phyloP scores from a whole-genome alignment of 2,797 vertebrate genomes.

The Rhadinocentrus ornatus region DNA sequence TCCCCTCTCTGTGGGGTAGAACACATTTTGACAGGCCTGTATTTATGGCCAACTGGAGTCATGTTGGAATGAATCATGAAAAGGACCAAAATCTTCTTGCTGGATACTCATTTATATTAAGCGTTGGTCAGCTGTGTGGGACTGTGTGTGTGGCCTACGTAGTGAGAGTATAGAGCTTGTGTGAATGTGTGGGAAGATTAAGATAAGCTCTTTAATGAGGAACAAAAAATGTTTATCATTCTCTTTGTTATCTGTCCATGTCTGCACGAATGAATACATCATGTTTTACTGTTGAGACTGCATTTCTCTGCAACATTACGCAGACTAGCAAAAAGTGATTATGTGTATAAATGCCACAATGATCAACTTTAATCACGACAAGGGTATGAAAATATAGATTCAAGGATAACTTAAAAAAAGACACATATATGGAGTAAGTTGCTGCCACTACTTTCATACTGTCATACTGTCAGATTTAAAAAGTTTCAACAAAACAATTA shows the following conservation, averaged over 20 bases:
- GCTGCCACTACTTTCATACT: not conserved
- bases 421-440: not conserved
- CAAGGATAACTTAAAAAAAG: not conserved
- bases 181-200: constrained; percentile 44
- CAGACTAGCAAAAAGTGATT: not conserved
- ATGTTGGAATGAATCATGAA: constrained; percentile 78
- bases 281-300: constrained; percentile 15
- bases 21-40: constrained; percentile 77
- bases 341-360: not conserved
- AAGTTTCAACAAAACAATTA: not conserved
- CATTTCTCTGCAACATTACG: not conserved
- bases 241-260: constrained; percentile 49
- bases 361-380: constrained; percentile 1
- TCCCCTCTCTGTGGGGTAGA: constrained; percentile 77
- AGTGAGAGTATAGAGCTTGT: constrained; percentile 50
- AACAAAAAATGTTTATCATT: constrained; percentile 37
- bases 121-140: constrained; percentile 61
- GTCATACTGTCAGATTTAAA: not conserved
- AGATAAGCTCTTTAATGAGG: constrained; percentile 64
- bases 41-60: constrained; percentile 73
- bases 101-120: constrained; percentile 73
- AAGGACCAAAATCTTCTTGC: constrained; percentile 71
- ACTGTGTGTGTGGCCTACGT: constrained; percentile 70
- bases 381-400: not conserved
- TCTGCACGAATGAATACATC: constrained; percentile 17